Evolutionary conservation across 2,797 vertebrate species (phyloP), one percentile per base, ranked within the genome.

Genomic region (Pangasius larnaudii): DNA sequence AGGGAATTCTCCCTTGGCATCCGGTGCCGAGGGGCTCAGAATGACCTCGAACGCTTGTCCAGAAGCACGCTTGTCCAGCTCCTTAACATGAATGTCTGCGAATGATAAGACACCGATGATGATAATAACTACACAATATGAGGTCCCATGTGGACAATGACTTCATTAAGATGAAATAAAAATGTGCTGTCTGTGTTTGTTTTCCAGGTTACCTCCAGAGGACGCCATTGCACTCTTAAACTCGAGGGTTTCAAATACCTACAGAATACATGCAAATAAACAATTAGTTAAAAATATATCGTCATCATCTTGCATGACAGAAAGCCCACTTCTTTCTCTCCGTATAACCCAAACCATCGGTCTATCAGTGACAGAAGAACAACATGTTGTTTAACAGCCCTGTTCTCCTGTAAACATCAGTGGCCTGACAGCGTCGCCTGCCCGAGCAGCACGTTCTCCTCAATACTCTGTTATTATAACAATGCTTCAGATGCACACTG

Each of bases 41-140:
- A 99, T 98, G 92, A 99, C 96, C 94, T 99, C 98, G 93, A 99
- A 99, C 0, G 98, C 97, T 85, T 99, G 98, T 89, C 98, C 98
- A 6, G 98, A 99, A 59, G 97, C 95, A 87, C 98, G 96, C 90
- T 97, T 99, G 93, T 97, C 97, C 95, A 99, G 94, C 92, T 99
- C 98, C 94, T 98, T 99, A 87, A 99, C 97, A 90, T 98, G 96
- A 87, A 99, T 96, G 19, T 98, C 98, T 99, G 90, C 9, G 74
- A 88, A 85, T 1, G 9, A 77, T 59, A 90, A 16, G 3, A 58
- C 8, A 53, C 8, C 36, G 39, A 33, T 33, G 67, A 86, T 67
- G 75, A 84, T 77, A 83, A 83, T 49, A 67, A 53, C 30, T 71
- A 27, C 27, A 56, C 8, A 51, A 13, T 19, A 71, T 18, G 56